Base-by-base conservation (phyloP, 2,797 vertebrate species). In the Acanthopagrus latus region DNA sequence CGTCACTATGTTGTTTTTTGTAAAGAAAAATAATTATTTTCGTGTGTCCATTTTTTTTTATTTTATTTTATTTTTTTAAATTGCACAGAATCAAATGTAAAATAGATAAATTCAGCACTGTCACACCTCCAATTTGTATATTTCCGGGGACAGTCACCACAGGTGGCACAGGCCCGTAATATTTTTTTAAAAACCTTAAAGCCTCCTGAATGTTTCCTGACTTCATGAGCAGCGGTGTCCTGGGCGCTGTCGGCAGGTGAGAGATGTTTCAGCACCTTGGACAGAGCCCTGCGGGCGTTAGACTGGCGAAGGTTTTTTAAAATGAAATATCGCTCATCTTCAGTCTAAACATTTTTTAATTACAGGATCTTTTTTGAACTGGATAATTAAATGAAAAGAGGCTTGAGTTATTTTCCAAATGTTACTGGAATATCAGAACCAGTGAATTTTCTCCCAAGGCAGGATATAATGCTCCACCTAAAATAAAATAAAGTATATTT, bases 211-310 rank as follows among this genome's bases (percentile, higher is more conserved):
- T 25, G 10, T 68, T 38, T 71, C 5, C 11, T 5, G 8, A 25
- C 46, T 18, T 20, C 0, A 8, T 17, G 3, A 8, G 4, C 11
- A 12, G 8, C 0, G 8, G 4, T 17, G 41, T 29, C n/a, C 8
- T 47, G n/a, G 3, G 60, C 4, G 3, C 64, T 17, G 29, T 55
- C 0, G 0, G 9, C 48, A 46, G 12, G 43, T 8, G 47, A 38
- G 27, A 66, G 21, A 6, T n/a, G 33, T 65, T 83, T 88, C 83
- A 89, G 88, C 44, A 90, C 89, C 86, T 48, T 74, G 79, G 85
- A 86, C 79, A 91, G 85, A 77, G 78, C n/a, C 21, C 11, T 38
- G 4, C 27, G 0, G 2, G 5, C 0, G 5, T 38, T 20, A 38
- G 11, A 27, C 17, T 2, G 4, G 6, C 0, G 16, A 11, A 5